These are phyloP conservation scores for Otolemur garnettii DNA, from an alignment of 2,113 vertebrate species.

Conservation along the genomic window DNA sequence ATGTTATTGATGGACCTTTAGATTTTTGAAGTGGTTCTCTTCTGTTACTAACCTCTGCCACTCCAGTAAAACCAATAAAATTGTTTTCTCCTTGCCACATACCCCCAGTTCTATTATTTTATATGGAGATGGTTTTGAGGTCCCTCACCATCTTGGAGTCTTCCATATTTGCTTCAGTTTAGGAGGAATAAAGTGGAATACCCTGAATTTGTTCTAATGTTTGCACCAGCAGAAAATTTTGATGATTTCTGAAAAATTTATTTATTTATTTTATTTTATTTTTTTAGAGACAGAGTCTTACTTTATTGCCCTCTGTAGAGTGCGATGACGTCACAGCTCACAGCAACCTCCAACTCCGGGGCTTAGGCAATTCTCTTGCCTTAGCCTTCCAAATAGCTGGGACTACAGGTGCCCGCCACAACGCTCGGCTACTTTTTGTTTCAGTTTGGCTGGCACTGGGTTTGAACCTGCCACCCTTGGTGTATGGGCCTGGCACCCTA, in stretches of 20 bases:
- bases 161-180: constrained; percentile 37
- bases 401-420: too few species aligned
- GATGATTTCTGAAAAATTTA: constrained; percentile 23
- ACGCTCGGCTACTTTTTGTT: too few species aligned
- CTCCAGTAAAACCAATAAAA: neutral
- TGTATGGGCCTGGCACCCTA: too few species aligned
- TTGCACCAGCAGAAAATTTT: constrained; percentile 31
- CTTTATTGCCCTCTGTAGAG: too few species aligned
- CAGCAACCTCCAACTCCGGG: too few species aligned
- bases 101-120: neutral
- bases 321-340: too few species aligned
- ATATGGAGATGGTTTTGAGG: constrained; percentile 23
- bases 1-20: neutral
- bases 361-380: too few species aligned
- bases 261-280: too few species aligned
- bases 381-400: too few species aligned
- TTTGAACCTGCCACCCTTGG: too few species aligned
- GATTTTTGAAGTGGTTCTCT: neutral
- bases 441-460: too few species aligned
- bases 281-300: too few species aligned
- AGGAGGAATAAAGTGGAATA: neutral
- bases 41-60: neutral
- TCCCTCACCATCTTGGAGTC: neutral
- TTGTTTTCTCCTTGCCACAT: neutral
- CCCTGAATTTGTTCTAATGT: neutral